Base-by-base conservation (phyloP, 2,797 vertebrate species). In the Spea hammondii region DNA sequence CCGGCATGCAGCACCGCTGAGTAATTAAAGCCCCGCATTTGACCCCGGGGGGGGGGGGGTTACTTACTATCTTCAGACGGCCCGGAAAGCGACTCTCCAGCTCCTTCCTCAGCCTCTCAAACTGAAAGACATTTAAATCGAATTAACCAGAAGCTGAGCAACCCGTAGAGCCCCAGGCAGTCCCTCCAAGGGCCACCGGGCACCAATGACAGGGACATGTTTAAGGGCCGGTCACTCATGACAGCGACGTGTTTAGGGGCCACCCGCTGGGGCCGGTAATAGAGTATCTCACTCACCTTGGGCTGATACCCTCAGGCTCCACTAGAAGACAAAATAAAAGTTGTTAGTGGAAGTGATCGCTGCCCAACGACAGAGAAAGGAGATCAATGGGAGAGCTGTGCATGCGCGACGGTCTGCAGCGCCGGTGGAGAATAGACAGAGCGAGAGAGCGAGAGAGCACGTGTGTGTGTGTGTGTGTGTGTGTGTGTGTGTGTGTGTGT, bases 301-400 rank as follows among this genome's bases (percentile, higher is more conserved):
- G 78, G 72, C 13, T 7, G n/a, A 59, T 80, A 80, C 78, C 78
- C 78, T 80, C 78, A 80, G 44, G 78, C 66, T 44, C 78, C 78
- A 59, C 78, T 80, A 11, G 6, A 62, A 59, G 12, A 53, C 1
- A 9, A 5, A 14, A n/a, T 12, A 64, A 70, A 17, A 1, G 70
- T 45, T 10, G 46, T 4, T 0, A 13, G 4, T 65, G 4, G 7
- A 44, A 9, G 48, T 17, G 17, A 17, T 17, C 17, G 17, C 17
- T 1, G 17, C 17, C 17, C 17, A 17, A 17, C 17, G 17, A 17
- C 17, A 13, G 13, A 67, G 48, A 67, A 48, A 48, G 48, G 48
- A 1, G 1, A 4, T 44, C 3, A 65, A 9, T 5, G 3, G 32
- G 32, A 32, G 32, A 32, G 32, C 62, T 32, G 62, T 32, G 60